Conservation (phyloP, 2,797 vertebrate genomes). For the Platalea minor region DNA sequence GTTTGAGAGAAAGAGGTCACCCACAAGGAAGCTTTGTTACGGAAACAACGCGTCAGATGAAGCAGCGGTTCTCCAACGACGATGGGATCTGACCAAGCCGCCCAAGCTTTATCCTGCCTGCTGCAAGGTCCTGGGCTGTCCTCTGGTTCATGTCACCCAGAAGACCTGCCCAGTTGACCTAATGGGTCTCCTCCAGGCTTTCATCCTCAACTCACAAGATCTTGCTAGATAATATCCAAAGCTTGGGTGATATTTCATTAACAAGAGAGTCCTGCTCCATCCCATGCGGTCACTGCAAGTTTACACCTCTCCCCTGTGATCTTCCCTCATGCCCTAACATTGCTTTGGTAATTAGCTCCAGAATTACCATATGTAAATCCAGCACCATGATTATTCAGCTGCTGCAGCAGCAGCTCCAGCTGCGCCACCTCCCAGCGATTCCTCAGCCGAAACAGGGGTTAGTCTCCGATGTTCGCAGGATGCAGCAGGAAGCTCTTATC, state of each 20-base stretch:
- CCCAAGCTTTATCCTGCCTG: background rate
- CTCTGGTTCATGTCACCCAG: background rate
- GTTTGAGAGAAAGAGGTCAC: background rate
- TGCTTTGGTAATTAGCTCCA: background rate
- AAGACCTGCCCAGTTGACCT: background rate
- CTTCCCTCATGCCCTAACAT: background rate
- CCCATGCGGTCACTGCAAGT: background rate
- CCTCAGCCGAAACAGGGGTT: background rate
- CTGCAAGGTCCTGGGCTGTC: background rate
- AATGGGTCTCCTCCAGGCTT: background rate
- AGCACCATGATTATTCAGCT: background rate
- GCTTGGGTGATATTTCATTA: background rate
- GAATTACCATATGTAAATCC: slow-evolving; percentile 5
- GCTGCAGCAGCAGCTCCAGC: background rate
- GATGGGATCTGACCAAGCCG: background rate
- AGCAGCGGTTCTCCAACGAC: background rate
- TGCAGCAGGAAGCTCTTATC: background rate
- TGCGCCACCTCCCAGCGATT: background rate
- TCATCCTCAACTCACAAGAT: background rate
- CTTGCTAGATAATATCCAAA: background rate
- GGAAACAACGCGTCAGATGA: fast-evolving
- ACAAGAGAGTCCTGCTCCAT: background rate
- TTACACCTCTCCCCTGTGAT: background rate
- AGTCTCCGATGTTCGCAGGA: background rate
- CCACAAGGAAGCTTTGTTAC: background rate